These are phyloP conservation scores for Polydrusus pterygomalis DNA, from an alignment of 2,888 invertebrate genomes.

Conservation along the genomic window DNA sequence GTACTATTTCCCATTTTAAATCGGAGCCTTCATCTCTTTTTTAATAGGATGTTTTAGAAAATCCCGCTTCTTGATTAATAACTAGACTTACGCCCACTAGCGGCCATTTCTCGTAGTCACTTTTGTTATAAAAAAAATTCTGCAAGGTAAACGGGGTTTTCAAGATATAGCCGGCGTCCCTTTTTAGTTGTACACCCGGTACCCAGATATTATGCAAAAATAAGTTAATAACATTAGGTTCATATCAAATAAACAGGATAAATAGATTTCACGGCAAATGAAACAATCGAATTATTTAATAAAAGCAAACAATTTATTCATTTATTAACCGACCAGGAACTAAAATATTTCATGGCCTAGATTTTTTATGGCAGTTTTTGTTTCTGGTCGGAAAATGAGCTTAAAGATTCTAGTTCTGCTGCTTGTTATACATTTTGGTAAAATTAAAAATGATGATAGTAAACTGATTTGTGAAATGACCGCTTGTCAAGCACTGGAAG, in stretches of 20 bases:
- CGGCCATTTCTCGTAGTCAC: too few species aligned
- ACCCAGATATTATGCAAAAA: conserved; percentile 3
- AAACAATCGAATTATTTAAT: conserved; percentile 60
- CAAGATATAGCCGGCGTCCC: too few species aligned
- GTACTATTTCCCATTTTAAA: too few species aligned
- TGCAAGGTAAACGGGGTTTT: too few species aligned
- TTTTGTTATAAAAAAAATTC: too few species aligned
- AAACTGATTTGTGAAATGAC: conserved; percentile 70
- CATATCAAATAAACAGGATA: conserved; percentile 31
- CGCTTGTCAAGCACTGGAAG: conserved; percentile 75
- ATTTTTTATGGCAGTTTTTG: conserved; percentile 11
- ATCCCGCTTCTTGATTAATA: too few species aligned
- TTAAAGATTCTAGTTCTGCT: conserved; percentile 17
- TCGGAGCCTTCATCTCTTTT: too few species aligned
- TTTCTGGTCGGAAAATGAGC: conserved; percentile 20
- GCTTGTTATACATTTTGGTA: not conserved
- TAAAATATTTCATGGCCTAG: conserved; percentile 18
- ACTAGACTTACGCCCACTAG: too few species aligned
- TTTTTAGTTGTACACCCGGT: too few species aligned
- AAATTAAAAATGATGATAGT: conserved; percentile 21
- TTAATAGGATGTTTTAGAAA: too few species aligned
- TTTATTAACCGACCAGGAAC: conserved; percentile 29
- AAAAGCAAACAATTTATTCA: conserved; percentile 48
- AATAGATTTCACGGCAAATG: conserved; percentile 59
- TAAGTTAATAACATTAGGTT: not conserved